Evolutionary conservation across 2,797 vertebrate genomes (phyloP).

Genomic region (Sebastes minor): DNA sequence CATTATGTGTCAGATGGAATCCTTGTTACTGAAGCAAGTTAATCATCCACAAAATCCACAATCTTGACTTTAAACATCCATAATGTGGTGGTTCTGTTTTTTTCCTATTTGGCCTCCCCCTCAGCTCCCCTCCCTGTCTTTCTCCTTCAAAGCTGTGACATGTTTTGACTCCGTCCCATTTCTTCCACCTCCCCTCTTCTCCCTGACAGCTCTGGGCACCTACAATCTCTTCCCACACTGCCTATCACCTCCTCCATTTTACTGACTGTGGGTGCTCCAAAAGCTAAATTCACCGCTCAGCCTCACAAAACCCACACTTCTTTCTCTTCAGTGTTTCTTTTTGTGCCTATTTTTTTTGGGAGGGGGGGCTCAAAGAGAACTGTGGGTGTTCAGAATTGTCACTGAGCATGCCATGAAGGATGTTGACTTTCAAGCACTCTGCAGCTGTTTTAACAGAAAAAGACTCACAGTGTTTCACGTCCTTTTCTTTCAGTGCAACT

Average conservation of each 20-base stretch:
- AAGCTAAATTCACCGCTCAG: conserved; percentile 38
- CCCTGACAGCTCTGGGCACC: conserved; percentile 58
- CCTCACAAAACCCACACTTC: conserved; percentile 55
- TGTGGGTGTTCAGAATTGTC: conserved; percentile 23
- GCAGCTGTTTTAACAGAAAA: not conserved
- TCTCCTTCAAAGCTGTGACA: conserved; percentile 37
- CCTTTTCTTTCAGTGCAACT: conserved; percentile 23
- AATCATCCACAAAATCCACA: not conserved
- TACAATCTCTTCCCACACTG: conserved; percentile 69
- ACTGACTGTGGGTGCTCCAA: conserved; percentile 57
- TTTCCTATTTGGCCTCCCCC: not conserved
- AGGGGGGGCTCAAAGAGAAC: not conserved
- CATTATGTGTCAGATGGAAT: not conserved
- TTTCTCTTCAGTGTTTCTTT: conserved; percentile 20
- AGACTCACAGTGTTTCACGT: not conserved
- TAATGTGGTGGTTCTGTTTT: not conserved
- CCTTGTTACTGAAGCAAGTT: conserved; percentile 29
- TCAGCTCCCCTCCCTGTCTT: not conserved
- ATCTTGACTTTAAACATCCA: conserved; percentile 17
- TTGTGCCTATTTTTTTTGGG: not conserved
- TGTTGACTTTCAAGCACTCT: conserved; percentile 8
- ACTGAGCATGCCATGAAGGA: not conserved
- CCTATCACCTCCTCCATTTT: conserved; percentile 73
- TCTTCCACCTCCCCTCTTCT: conserved; percentile 1
- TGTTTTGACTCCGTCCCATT: conserved; percentile 47